Evolutionary conservation across 1,140 invertebrate genomes (phyloP).

Genomic region (Maconellicoccus hirsutus): DNA sequence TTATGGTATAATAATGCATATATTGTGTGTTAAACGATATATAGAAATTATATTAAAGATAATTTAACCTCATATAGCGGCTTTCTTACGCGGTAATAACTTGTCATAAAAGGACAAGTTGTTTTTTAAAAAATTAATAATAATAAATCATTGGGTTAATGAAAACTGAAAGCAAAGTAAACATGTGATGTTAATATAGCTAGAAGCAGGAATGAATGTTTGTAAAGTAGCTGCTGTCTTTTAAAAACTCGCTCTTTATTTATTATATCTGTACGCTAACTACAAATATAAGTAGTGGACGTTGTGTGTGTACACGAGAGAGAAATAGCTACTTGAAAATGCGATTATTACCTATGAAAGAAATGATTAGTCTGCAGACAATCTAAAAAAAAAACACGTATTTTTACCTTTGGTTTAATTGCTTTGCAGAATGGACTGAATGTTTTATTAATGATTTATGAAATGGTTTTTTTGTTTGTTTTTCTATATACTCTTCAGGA

Average conservation of each 20-base stretch:
- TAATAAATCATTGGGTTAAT: conserved; percentile 19
- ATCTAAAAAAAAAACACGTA: neutral
- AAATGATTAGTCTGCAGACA: conserved; percentile 20
- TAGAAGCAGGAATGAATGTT: conserved; percentile 16
- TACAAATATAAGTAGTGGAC: conserved; percentile 15
- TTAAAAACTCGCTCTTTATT: conserved; percentile 20
- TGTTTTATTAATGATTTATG: conserved; percentile 20
- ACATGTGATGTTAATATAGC: conserved; percentile 22
- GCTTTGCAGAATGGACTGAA: conserved; percentile 18
- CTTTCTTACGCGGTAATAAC: conserved; percentile 15
- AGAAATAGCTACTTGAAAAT: conserved; percentile 16
- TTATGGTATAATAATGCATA: too few species aligned
- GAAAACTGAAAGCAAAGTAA: conserved; percentile 22
- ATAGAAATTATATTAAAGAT: conserved; percentile 6
- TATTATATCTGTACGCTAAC: conserved; percentile 14
- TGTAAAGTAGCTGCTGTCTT: conserved; percentile 21
- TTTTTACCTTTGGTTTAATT: conserved; percentile 16
- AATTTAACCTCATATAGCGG: neutral
- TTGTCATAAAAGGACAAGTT: conserved; percentile 17
- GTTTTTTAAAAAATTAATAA: conserved; percentile 14
- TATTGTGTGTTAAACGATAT: too few species aligned
- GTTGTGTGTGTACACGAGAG: neutral
- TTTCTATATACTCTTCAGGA: neutral
- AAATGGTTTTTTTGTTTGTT: neutral
- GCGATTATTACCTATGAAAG: conserved; percentile 22